Conservation (phyloP, 2,113 vertebrate genomes). For the Psittacula cyanocephala region DNA sequence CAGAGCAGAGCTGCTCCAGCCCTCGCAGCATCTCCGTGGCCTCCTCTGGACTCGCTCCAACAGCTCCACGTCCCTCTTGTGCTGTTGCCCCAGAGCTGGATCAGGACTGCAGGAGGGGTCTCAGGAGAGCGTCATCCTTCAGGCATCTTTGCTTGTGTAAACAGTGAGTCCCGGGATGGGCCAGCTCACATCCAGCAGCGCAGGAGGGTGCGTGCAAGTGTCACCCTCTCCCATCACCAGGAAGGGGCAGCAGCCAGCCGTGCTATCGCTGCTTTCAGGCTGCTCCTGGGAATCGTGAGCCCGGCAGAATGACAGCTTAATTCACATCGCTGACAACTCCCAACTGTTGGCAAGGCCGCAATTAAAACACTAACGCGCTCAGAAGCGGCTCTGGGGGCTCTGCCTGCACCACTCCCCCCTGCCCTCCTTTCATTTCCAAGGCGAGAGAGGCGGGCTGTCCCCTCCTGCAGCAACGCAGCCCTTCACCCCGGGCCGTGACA, state of each 20-base stretch:
- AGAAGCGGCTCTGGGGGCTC: background rate
- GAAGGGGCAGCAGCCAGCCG: conserved; percentile 53
- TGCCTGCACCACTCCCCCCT: background rate
- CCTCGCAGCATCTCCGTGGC: no score
- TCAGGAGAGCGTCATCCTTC: background rate
- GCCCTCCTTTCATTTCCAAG: background rate
- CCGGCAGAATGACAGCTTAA: background rate
- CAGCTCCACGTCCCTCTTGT: no score
- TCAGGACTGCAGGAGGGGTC: background rate
- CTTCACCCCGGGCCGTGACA: background rate
- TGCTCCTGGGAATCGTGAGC: background rate
- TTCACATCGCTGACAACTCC: background rate
- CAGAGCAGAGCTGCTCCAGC: no score
- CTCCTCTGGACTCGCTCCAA: no score
- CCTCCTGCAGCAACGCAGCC: background rate
- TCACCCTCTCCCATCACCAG: background rate
- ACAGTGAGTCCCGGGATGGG: rapidly evolving
- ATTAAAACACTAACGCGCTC: background rate
- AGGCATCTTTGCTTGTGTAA: rapidly evolving
- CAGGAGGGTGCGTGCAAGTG: background rate
- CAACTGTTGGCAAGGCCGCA: background rate
- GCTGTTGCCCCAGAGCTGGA: background rate
- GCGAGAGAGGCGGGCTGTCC: background rate
- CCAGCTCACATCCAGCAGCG: background rate
- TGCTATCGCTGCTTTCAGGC: background rate